Conservation (phyloP, 2,797 vertebrate genomes). For the Sciaenops ocellatus region DNA sequence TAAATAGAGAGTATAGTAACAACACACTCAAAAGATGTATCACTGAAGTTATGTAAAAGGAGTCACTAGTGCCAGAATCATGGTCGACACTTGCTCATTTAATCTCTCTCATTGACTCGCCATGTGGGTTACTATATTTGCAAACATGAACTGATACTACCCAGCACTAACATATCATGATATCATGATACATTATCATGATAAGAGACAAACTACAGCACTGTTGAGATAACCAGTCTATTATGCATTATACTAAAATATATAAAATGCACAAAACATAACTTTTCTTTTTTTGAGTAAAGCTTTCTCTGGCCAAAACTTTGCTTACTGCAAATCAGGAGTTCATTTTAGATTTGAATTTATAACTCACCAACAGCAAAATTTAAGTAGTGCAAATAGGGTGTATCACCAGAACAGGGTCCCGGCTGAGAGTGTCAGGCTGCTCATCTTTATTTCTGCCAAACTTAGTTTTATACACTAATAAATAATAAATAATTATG, state of each 20-base stretch:
- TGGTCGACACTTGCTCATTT: too few relatives aligned
- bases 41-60: too few relatives aligned
- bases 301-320: not conserved
- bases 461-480: not conserved
- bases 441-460: not conserved
- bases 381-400: not conserved
- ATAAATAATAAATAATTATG: not conserved
- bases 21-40: too few relatives aligned
- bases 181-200: not conserved
- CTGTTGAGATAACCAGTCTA: not conserved
- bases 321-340: not conserved
- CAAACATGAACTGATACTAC: too few relatives aligned
- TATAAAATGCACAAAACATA: slow-evolving; percentile 8
- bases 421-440: not conserved
- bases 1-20: too few relatives aligned
- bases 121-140: too few relatives aligned
- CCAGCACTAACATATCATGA: too few relatives aligned
- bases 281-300: not conserved
- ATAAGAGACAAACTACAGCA: slow-evolving; percentile 19
- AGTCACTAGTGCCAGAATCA: too few relatives aligned
- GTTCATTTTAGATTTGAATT: not conserved
- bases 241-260: slow-evolving; percentile 4
- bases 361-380: not conserved
- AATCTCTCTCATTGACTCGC: too few relatives aligned
- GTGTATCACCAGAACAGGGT: not conserved